Base-by-base conservation (phyloP, 2,113 vertebrate genomes). In the Clupea harengus region DNA sequence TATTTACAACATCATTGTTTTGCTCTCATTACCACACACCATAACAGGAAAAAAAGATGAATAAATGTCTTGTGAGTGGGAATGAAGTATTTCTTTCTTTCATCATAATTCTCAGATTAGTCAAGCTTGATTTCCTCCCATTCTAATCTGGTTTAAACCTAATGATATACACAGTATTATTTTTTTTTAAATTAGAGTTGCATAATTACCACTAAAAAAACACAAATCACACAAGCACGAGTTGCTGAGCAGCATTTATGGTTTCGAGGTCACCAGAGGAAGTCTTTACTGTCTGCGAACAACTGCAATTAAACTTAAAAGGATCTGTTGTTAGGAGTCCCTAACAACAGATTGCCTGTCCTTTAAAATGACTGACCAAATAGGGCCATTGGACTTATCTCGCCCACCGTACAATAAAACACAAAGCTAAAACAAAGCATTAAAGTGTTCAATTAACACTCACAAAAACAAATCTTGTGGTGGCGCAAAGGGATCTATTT, bases 251-350 rank as follows among this genome's bases (percentile, higher is more conserved):
- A 81, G 84, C 84, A 85, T 89, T 89, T 87, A 90, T 44, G 85
- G 86, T 88, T 83, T 87, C 83, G 72, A 85, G 88, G 87, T 88
- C 88, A 86, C 84, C 85, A 89, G 82, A 89, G 88, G 88, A 90
- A 91, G 86, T 87, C 87, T 90, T 88, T 91, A 90, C 89, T 90
- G 86, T 89, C 91, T 87, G 87, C 72, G 85, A 87, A 91, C 88
- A 91, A 89, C 85, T 80, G 89, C 90, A 90, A 88, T 90, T 91
- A 90, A 90, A 90, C 88, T 91, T 88, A 88, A 91, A 92, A 91
- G 91, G 82, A 75, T 81, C 83, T n/a, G 39, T 39, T 39, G 39
- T 39, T 39, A 39, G 28, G 57, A 85, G n/a, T 60, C 2, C 46
- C 47, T 39, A 82, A n/a, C 85, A 49, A 49, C 50, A 64, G 46